Evolutionary conservation across 1,140 invertebrate genomes (phyloP), one percentile per base, ranked within the genome.

Genomic region (Drosophila nebulosa): DNA sequence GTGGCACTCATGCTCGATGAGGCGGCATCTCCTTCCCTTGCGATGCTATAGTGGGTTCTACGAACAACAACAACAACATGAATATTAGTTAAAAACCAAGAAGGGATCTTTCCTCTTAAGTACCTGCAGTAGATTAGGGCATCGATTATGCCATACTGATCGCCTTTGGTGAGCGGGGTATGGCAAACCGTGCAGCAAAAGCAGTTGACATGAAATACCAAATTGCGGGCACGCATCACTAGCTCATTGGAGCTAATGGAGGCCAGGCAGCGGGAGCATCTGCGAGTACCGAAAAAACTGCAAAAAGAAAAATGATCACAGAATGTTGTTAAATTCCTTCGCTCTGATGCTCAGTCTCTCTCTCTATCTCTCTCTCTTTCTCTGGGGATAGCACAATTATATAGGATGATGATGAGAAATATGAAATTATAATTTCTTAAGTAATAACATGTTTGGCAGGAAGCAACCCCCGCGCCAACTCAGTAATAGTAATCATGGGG

Each of bases 171-270:
- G 50, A 97, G 93, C 2, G 95, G 94, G 12, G 95, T 93, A 90
- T 95, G 95, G 92, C 98, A 99, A n/a, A 96, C 94, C 12, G 96
- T 95, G 92, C 98, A 99, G 4, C 95, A 96, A 93, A 99, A 99
- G 92, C 98, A 99, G 78, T 96, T 95, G 35, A 98, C 95, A 93
- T 99, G 98, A 93, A 98, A 99, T 58, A 99, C 97, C 74, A 97
- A 94, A 75, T 98, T 97, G 12, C 97, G 93, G 3, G 97, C 97
- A 61, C 97, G 92, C 98, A 99, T 99, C 86, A 99, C 98, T 81
- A 99, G 91, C 92, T 99, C 98, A 58, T 97, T 96, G 32, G 97
- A 95, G n/a, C 96, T 95, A 67, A 99, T 97, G n/a, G 95, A 95
- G 22, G 96, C 95, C 79, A 97, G 95, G 92, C 98, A 99, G 59